Base-by-base conservation (phyloP, 2,797 vertebrate species). In the Meda fulgida region DNA sequence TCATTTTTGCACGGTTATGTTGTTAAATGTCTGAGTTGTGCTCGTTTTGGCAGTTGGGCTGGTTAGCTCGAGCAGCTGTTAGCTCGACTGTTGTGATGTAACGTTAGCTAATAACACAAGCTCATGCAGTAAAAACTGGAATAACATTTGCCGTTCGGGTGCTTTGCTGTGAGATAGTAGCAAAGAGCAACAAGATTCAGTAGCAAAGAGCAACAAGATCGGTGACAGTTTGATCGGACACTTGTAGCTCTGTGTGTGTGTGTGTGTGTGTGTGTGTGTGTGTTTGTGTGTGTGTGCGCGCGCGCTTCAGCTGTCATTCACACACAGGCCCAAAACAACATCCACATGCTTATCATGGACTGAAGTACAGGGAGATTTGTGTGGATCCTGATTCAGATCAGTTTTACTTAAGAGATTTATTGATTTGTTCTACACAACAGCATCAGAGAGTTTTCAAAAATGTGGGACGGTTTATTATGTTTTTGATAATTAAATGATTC, bases 41-140 rank as follows among this genome's bases (percentile, higher is more conserved):
- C 10, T 48, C 23, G 2, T 84, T 48, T 58, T 7, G 11, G 4
- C 26, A 34, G 60, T 16, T 80, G 26, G 11, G 4, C 21, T 51
- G 7, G 31, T 70, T 80, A 76, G 82, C 81, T 77, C 0, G 34
- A 69, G 81, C 31, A 40, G 82, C 23, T 69, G 71, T 76, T 83
- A 66, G 81, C 81, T 36, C 7, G 60, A 26, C 38, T 73, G 63
- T 46, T 69, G 21, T 53, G 36, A 38, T 46, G 9, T 9, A 40
- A 40, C 38, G 7, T 14, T 46, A n/a, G 78, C 65, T 40, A 51
- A 4, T 69, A 14, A 13, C 11, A 16, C 26, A 46, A 34, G 11
- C 18, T 72, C 3, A 46, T 31, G 1, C 14, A 34, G 53, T 31
- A 3, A n/a, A 23, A 29, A 38, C 48, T 13, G 1, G 3, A 29